Percentiles rank a stretch among this genome's conserved stretches.
Conservation (phyloP, 1,140 invertebrate genomes). For the Hycleus cichorii region DNA sequence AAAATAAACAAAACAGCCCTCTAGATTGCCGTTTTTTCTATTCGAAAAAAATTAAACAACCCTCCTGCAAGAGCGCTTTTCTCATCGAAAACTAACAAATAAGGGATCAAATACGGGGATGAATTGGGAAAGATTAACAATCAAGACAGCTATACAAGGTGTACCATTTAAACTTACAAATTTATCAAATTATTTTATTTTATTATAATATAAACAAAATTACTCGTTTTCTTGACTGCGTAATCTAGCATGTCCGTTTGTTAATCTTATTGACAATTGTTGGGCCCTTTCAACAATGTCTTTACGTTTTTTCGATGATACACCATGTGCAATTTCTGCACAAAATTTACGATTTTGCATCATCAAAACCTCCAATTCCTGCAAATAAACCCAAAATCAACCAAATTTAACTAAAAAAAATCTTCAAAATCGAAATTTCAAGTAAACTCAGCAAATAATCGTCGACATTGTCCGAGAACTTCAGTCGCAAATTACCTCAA, state of each 20-base stretch:
- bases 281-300: constrained; percentile 93
- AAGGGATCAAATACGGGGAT: too few relatives aligned
- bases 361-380: constrained; percentile 97
- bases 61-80: too few relatives aligned
- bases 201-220: constrained; percentile 35
- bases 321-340: constrained; percentile 94
- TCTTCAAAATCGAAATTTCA: not conserved
- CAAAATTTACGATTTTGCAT: constrained; percentile 98
- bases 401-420: not conserved
- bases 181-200: too few relatives aligned
- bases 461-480: constrained; percentile 23
- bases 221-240: constrained; percentile 98
- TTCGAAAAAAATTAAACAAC: too few relatives aligned
- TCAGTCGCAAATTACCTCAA: constrained; percentile 41
- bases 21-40: too few relatives aligned
- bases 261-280: constrained; percentile 90
- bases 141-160: too few relatives aligned
- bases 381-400: constrained; percentile 33
- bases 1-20: constrained; percentile 15
- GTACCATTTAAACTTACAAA: too few relatives aligned
- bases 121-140: too few relatives aligned
- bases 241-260: constrained; percentile 91
- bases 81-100: too few relatives aligned
- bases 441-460: constrained; percentile 24
- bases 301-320: constrained; percentile 95